phyloP scores from a whole-genome alignment of 1,140 invertebrate genomes.

The Philotrypesis tridentata region DNA sequence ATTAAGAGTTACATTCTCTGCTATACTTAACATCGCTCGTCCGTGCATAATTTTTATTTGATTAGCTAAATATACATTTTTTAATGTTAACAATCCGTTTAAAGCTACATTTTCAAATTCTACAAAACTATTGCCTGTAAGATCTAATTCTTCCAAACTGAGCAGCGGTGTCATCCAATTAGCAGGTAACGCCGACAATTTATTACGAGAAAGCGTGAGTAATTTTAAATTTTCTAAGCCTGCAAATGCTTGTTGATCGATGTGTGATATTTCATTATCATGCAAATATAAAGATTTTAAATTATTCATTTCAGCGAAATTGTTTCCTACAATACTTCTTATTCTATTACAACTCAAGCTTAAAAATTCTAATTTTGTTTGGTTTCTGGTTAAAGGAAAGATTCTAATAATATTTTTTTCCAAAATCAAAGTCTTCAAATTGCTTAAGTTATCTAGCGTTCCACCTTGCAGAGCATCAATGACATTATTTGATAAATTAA shows the following conservation, averaged over 20 bases:
- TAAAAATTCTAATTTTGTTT: background rate
- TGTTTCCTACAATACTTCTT: background rate
- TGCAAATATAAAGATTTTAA: slow-evolving; percentile 39
- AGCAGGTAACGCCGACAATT: background rate
- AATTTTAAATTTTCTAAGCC: background rate
- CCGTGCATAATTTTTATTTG: slow-evolving; percentile 7
- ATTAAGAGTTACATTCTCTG: slow-evolving; percentile 3
- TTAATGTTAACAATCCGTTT: background rate
- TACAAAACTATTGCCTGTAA: slow-evolving; percentile 25
- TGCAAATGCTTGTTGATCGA: background rate
- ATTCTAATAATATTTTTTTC: slow-evolving; percentile 16
- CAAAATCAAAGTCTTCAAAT: slow-evolving; percentile 32
- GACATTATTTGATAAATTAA: slow-evolving; percentile 61
- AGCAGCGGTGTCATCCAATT: background rate
- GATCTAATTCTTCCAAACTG: slow-evolving; percentile 33
- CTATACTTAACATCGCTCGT: background rate
- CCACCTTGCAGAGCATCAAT: background rate
- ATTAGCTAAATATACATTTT: slow-evolving; percentile 38
- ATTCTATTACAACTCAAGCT: slow-evolving; percentile 44
- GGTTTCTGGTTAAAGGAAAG: background rate
- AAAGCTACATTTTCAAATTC: background rate
- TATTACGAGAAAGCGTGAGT: slow-evolving; percentile 47
- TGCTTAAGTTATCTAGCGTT: background rate
- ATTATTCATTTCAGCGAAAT: background rate
- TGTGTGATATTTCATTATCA: slow-evolving; percentile 18